Conservation (phyloP, 2,797 vertebrate genomes). For the Decapterus maruadsi region DNA sequence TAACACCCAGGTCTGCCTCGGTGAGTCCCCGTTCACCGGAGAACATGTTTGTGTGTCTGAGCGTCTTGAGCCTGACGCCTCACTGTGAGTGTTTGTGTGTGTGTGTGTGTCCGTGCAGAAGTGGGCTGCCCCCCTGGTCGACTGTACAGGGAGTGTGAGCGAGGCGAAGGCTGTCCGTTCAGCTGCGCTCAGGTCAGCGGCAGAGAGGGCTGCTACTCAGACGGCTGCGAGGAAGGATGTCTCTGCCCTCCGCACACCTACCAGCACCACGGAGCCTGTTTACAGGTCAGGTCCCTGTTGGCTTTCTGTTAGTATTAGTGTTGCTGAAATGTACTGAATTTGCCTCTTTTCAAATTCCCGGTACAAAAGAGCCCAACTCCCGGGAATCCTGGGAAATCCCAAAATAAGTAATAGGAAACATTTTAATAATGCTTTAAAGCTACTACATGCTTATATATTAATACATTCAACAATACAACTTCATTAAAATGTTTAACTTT, state of each 20-base stretch:
- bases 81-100: neutral
- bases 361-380: too few species aligned
- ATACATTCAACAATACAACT: too few species aligned
- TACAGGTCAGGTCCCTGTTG: constrained; percentile 79
- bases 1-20: constrained; percentile 91
- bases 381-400: too few species aligned
- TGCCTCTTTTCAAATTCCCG: too few species aligned
- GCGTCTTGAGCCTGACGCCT: neutral
- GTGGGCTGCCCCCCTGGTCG: constrained; percentile 90
- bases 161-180: constrained; percentile 90
- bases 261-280: constrained; percentile 84
- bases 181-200: constrained; percentile 89
- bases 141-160: constrained; percentile 90
- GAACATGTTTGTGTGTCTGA: too few species aligned
- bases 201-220: constrained; percentile 87
- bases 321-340: too few species aligned
- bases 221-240: constrained; percentile 91
- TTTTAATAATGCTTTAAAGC: too few species aligned
- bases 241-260: constrained; percentile 88
- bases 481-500: too few species aligned
- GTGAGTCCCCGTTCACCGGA: constrained; percentile 77
- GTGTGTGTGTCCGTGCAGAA: constrained; percentile 74
- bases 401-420: too few species aligned
- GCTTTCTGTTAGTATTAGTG: too few species aligned
- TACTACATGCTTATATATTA: too few species aligned